Evolutionary conservation across 2,113 vertebrate species (phyloP).

Genomic region (Cairina moschata): DNA sequence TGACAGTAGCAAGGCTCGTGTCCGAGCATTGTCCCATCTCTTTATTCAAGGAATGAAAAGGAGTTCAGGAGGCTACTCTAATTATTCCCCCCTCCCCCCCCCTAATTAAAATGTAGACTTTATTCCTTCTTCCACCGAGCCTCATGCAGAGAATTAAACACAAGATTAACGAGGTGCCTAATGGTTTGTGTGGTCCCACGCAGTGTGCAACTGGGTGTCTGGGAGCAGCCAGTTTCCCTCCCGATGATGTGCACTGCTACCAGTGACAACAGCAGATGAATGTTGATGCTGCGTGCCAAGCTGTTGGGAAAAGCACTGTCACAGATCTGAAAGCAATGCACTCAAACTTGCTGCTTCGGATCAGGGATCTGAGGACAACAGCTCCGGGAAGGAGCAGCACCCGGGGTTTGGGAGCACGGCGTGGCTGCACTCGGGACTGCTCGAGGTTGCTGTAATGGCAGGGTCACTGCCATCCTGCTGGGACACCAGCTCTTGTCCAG

Average conservation of each 20-base stretch:
- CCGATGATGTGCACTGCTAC: background rate
- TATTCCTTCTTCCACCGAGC: background rate
- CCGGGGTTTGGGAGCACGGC: background rate
- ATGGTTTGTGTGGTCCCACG: constrained; percentile 36
- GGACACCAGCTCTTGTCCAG: background rate
- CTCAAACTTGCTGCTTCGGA: background rate
- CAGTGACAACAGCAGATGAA: constrained; percentile 20
- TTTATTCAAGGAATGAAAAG: background rate
- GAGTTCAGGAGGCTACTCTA: background rate
- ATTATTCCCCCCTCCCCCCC: background rate
- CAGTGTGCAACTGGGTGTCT: background rate
- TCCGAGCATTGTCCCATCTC: background rate
- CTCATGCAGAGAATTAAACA: constrained; percentile 20
- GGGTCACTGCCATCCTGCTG: background rate
- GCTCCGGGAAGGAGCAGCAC: background rate
- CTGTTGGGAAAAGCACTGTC: background rate
- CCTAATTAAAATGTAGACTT: background rate
- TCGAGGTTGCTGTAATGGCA: background rate
- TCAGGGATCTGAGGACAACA: background rate
- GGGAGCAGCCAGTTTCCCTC: constrained; percentile 6
- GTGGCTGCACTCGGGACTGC: background rate
- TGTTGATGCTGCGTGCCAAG: background rate
- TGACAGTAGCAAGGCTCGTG: accelerated
- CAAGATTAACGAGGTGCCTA: constrained; percentile 48
- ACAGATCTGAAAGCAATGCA: background rate